A percentile compares a stretch with the other conserved stretches of the same genome.
These are phyloP conservation scores for Ailurus styani DNA, from an alignment of 2,113 vertebrate genomes.

Conservation along the genomic window DNA sequence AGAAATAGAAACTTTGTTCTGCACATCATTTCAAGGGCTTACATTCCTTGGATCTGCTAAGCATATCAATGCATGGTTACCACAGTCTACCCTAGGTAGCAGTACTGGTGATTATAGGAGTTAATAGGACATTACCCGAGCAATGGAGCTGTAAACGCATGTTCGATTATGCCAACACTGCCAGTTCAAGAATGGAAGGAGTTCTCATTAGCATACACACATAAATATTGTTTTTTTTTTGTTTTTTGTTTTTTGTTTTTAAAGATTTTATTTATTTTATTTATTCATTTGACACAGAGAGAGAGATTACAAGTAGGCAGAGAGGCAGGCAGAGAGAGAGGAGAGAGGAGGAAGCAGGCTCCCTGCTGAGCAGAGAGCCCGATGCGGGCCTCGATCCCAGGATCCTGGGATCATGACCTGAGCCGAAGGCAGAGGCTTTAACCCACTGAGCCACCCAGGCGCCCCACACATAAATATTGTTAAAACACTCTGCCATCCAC, in stretches of 20 bases:
- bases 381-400: too few species aligned
- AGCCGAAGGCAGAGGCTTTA: too few species aligned
- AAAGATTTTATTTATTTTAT: too few species aligned
- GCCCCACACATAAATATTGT: not conserved
- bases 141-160: not conserved
- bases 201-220: not conserved
- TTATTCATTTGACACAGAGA: too few species aligned
- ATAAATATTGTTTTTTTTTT: too few species aligned
- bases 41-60: not conserved
- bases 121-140: conserved; percentile 9
- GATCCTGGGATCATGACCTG: too few species aligned
- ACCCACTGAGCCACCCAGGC: too few species aligned
- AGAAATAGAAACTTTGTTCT: not conserved
- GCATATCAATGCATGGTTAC: not conserved
- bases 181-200: not conserved
- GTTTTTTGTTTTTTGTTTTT: too few species aligned
- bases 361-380: too few species aligned
- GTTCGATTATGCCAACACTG: not conserved
- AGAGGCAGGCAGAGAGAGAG: too few species aligned
- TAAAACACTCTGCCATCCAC: not conserved
- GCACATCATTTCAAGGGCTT: not conserved
- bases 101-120: not conserved
- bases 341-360: too few species aligned
- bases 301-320: too few species aligned
- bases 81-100: not conserved